Evolutionary conservation across 2,113 vertebrate genomes (phyloP), one percentile per base, ranked within the genome.

Genomic region (Elephas maximus): DNA sequence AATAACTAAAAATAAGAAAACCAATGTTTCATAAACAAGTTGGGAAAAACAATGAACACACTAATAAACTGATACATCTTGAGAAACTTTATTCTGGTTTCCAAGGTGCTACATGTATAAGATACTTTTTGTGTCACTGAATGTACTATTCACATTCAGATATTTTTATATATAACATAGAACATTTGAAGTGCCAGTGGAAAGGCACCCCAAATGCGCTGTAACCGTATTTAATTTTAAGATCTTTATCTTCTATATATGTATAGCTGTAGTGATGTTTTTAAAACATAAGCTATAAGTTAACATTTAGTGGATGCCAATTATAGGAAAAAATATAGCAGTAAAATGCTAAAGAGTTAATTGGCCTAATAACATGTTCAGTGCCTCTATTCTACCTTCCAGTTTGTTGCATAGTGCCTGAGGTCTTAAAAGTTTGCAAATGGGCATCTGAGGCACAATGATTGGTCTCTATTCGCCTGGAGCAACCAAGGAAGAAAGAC

Each of bases 211-310:
- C 9, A 80, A n/a, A 79, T 57, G 28, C 6, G 44, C 20, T 71
- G 41, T 62, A 48, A 37, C 92, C 37, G 60, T 33, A 83, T 78
- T 92, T 91, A 2, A 91, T 65, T 91, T 96, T 67, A 79, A 86
- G 89, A n/a, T 53, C 2, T 1, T 83, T 90, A 69, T 30, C 23
- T 82, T 90, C 3, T 94, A 71, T 65, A 86, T 48, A 48, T 37
- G 37, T 21, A 24, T 26, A 89, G 28, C n/a, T 89, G 14, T 14
- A 63, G 21, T 44, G 67, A 26, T 20, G 28, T 48, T 89, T 48
- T 74, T 93, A 60, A 53, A 78, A 95, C 65, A 45, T n/a, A 79
- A 71, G 1, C 71, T 76, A 71, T 24, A 3, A n/a, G 18, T 80
- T 1, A 80, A 53, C 45, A 90, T 80, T 86, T 81, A 44, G n/a